Evolutionary conservation across 1,140 invertebrate genomes (phyloP), one percentile per base, ranked within the genome.

Genomic region (Heliconius melpomene): DNA sequence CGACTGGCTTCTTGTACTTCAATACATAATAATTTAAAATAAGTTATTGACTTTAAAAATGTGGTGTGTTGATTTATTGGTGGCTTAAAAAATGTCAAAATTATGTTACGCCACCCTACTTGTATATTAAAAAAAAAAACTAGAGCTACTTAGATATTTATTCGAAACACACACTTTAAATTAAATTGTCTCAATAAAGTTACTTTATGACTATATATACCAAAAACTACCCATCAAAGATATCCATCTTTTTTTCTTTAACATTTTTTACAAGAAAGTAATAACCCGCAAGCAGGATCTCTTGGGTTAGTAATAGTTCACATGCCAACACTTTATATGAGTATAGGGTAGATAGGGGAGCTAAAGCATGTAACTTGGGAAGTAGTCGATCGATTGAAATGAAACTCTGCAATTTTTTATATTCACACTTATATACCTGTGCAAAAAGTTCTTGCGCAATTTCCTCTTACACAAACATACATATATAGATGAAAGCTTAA

Each of bases 381-480:
- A 26, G 3, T 29, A 29, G 26, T 13, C 60, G 11, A 66, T 66
- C 60, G 26, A 66, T 66, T 13, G 60, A 66, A 66, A 66, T 60
- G n/a, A 29, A 66, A 66, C 60, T 66, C 60, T 66, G 13, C 60
- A 23, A 66, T 26, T 23, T 7, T 57, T 23, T 23, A n/a, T 20
- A 66, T 66, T 66, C 60, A 16, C 3, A 66, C 57, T 29, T 66
- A 66, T 66, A 66, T 5, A 32, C 60, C 26, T 66, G 60, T 2
- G 60, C 60, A 66, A 66, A 66, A 66, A 66, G 23, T 66, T 66
- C 60, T 26, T 66, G 26, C 60, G 60, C 23, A 29, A 16, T 66
- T 66, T 23, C 29, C 23, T 29, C 60, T 66, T 66, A 66, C 7
- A 66, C 60, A 66, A 66, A 66, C 60, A 66, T 11, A 66, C 23